Evolutionary conservation across 2,797 vertebrate genomes (phyloP).

Genomic region (Babyrousa celebensis): DNA sequence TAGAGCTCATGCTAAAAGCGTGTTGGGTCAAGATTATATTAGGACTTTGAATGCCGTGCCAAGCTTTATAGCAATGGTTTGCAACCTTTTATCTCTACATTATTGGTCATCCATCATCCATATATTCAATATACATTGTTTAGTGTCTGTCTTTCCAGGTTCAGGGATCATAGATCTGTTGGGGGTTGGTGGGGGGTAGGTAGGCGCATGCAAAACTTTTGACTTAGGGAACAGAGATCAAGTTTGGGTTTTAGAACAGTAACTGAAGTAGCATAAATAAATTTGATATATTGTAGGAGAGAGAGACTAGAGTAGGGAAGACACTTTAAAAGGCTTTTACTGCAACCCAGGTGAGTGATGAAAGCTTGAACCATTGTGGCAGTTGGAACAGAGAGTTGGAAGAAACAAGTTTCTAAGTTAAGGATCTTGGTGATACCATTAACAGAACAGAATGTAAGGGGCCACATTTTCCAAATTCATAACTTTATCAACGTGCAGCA

Average conservation of each 20-base stretch:
- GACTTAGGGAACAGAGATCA: neutral
- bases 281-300: neutral
- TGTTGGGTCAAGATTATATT: neutral
- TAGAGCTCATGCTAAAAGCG: conserved; percentile 11
- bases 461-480: neutral
- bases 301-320: conserved; percentile 17
- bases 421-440: neutral
- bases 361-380: neutral
- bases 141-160: neutral
- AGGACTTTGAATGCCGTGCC: neutral
- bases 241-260: conserved; percentile 52
- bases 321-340: neutral
- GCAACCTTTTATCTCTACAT: neutral
- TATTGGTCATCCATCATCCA: too few species aligned
- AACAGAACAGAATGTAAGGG: neutral
- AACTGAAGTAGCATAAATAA: neutral
- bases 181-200: neutral
- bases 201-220: neutral
- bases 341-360: neutral
- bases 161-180: neutral
- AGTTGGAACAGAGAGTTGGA: neutral
- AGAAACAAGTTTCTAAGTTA: conserved; percentile 36
- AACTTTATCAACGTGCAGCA: neutral
- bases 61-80: neutral
- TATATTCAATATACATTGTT: neutral